Conservation (phyloP, 1,140 invertebrate species). For the Meloidogyne chitwoodi region DNA sequence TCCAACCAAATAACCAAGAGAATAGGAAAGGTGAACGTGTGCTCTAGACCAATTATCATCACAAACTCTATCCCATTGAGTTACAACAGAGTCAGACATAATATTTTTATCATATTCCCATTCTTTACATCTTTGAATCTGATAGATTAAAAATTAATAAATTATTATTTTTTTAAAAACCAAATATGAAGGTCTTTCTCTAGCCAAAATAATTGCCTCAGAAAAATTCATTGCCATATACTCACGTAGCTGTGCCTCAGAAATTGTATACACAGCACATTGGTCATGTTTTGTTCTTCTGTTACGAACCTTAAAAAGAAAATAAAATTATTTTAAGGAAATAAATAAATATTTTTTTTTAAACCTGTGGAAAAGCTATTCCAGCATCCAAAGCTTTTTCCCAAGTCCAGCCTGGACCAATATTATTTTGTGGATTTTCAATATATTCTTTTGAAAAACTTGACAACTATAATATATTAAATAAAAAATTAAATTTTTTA, state of each 20-base stretch:
- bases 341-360: neutral
- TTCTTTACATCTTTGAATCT: neutral
- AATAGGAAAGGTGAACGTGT: slow-evolving; percentile 58
- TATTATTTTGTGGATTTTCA: slow-evolving; percentile 36
- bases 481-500: no score
- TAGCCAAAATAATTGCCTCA: slow-evolving; percentile 23
- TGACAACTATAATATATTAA: slow-evolving; percentile 37
- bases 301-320: neutral
- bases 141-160: neutral
- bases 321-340: neutral
- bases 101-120: slow-evolving; percentile 35
- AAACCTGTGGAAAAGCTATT: slow-evolving; percentile 51
- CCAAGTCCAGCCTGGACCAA: slow-evolving; percentile 47
- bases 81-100: slow-evolving; percentile 49
- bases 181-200: slow-evolving; percentile 12
- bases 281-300: slow-evolving; percentile 24
- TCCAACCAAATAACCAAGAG: slow-evolving; percentile 55
- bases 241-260: slow-evolving; percentile 23
- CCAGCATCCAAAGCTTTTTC: slow-evolving; percentile 53
- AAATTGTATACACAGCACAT: slow-evolving; percentile 45
- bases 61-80: slow-evolving; percentile 56
- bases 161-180: neutral
- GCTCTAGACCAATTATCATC: slow-evolving; percentile 55
- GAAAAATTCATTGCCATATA: slow-evolving; percentile 35
- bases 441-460: slow-evolving; percentile 48